phyloP scores from a whole-genome alignment of 2,888 invertebrate species.

The Drosophila helvetica region DNA sequence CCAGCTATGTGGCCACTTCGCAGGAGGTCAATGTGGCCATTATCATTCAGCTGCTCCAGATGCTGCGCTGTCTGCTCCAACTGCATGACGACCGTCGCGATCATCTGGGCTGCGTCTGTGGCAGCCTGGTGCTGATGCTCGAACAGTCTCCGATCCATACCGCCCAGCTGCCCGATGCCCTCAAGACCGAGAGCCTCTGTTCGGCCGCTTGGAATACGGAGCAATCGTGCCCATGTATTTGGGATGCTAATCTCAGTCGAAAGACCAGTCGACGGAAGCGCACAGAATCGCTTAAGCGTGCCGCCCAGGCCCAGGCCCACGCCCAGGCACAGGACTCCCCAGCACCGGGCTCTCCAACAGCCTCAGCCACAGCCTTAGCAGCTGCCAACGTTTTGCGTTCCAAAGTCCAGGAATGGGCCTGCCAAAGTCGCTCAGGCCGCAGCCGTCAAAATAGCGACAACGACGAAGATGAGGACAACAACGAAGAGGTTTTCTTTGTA shows the following conservation, averaged over 20 bases:
- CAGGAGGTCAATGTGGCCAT: slow-evolving; percentile 64
- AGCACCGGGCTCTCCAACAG: not conserved
- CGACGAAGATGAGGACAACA: slow-evolving; percentile 53
- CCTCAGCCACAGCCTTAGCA: not conserved
- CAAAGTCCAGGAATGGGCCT: not conserved
- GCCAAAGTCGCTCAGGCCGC: not conserved
- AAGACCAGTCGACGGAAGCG: slow-evolving; percentile 84
- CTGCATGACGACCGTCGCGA: slow-evolving; percentile 82
- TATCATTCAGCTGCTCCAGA: slow-evolving; percentile 64
- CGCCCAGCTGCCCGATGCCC: slow-evolving; percentile 83
- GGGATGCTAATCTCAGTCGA: slow-evolving; percentile 84
- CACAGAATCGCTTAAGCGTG: slow-evolving; percentile 80
- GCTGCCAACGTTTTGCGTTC: not conserved
- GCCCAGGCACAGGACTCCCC: not conserved
- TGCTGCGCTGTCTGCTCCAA: slow-evolving; percentile 67
- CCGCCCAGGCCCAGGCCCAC: slow-evolving; percentile 3
- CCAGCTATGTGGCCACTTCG: slow-evolving; percentile 85
- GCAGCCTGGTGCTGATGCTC: slow-evolving; percentile 81
- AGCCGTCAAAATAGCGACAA: slow-evolving; percentile 23
- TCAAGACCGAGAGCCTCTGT: slow-evolving; percentile 86
- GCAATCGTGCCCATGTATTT: slow-evolving; percentile 87
- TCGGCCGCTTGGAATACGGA: slow-evolving; percentile 86
- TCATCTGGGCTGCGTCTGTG: slow-evolving; percentile 84
- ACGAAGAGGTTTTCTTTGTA: slow-evolving; percentile 80
- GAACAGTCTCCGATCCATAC: slow-evolving; percentile 48